Base-by-base conservation (phyloP, 2,888 invertebrate species). In the Trichopria drosophilae region DNA sequence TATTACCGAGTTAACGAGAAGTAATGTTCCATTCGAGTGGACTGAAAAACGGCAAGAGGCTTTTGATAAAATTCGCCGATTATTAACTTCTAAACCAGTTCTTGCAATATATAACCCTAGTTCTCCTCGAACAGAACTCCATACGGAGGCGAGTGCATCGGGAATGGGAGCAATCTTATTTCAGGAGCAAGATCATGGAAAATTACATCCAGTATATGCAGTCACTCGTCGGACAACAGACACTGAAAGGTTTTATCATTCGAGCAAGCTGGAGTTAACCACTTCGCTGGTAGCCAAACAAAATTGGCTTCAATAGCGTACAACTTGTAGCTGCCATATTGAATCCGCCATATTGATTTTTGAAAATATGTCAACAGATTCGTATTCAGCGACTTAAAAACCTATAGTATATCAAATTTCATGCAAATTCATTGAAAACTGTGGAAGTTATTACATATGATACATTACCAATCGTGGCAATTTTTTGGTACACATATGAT, bases 1-100 rank as follows among this genome's bases (percentile, higher is more conserved):
- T 2, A 18, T 48, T 3, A 16, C 37, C 4, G 24, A 15, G 12
- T 20, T 48, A 9, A 18, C 54, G 10, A 37, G 36, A 12, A 46
- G 39, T 5, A 24, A 23, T 1, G 5, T 10, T 10, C 26, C 9
- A 1, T 54, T 51, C 35, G 5, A 18, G 5, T 42, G 53, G 43
- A 55, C 55, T 6, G 60, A 59, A 40, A 43, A 42, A 4, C 47
- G 51, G 1, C 58, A 66, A 39, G 45, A 59, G n/a, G 51, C 40
- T 13, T 61, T 65, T 32, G 48, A 40, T 7, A 28, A 16, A 6
- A 44, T 43, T 34, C 49, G 63, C 41, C 19, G 51, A 40, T 37
- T 48, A 47, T 31, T 60, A 24, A 16, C 60, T 47, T 41, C 28
- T 1, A 54, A 50, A 19, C 52, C 60, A n/a, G 55, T 61, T 3